Percentiles rank a stretch among this genome's conserved stretches.
Evolutionary conservation across 1,140 invertebrate genomes (phyloP).

Genomic region (Dinoponera quadriceps): DNA sequence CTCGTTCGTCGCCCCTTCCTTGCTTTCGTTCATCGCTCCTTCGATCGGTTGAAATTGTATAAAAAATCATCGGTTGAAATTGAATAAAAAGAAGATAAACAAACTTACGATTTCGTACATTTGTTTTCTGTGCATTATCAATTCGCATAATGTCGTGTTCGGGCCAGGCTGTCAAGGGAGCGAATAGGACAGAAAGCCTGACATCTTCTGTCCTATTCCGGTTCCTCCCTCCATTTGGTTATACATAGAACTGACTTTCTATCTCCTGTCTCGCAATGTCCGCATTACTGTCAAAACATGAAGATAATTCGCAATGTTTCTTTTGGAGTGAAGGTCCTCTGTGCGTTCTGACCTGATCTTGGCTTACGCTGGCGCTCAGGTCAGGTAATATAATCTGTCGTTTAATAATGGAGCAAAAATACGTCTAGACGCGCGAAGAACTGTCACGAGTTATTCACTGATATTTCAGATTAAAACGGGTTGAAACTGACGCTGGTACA

Average conservation of each 20-base stretch:
- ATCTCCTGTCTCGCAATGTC: not conserved
- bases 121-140: not conserved
- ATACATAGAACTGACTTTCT: not conserved
- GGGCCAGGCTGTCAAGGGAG: not conserved
- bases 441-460: conserved; percentile 6
- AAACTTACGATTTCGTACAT: not conserved
- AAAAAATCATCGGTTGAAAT: not conserved
- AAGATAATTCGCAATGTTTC: not conserved
- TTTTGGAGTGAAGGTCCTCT: not conserved
- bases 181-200: no score
- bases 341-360: not conserved
- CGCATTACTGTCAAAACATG: conserved; percentile 27
- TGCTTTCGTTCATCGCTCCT: not conserved
- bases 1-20: no score
- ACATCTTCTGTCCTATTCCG: not conserved
- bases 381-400: conserved; percentile 16
- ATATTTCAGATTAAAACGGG: conserved; percentile 38
- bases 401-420: conserved; percentile 38
- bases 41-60: not conserved
- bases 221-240: not conserved
- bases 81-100: not conserved
- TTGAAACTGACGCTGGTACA: conserved; percentile 4
- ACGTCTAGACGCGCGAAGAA: not conserved
- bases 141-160: not conserved
- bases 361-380: not conserved